Conservation (phyloP, 1,140 invertebrate genomes). For the Drosophila athabasca region DNA sequence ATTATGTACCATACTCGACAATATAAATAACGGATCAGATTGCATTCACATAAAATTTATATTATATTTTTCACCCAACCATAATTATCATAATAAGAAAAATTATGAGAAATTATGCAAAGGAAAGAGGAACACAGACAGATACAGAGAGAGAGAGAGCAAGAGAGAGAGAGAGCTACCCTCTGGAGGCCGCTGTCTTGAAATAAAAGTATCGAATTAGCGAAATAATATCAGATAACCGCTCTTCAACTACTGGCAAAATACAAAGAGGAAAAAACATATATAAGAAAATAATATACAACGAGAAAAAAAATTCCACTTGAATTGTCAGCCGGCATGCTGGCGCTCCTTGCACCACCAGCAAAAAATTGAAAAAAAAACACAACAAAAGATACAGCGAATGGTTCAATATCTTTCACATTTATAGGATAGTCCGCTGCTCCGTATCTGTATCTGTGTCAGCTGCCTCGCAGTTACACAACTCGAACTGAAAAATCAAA, state of each 20-base stretch:
- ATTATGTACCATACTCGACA: constrained; percentile 36
- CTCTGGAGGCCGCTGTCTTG: constrained; percentile 41
- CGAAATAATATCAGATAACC: constrained; percentile 81
- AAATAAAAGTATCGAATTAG: constrained; percentile 83
- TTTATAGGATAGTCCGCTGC: constrained; percentile 20
- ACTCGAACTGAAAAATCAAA: constrained; percentile 56
- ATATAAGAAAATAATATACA: constrained; percentile 26
- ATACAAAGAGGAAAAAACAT: constrained; percentile 28
- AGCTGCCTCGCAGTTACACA: constrained; percentile 43
- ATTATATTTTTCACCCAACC: constrained; percentile 54
- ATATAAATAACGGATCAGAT: constrained; percentile 78
- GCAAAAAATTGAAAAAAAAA: no score
- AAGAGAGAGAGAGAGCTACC: constrained; percentile 26
- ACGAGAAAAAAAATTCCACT: constrained; percentile 61
- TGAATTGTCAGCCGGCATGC: constrained; percentile 71
- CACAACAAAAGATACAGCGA: constrained; percentile 12
- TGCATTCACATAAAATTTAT: constrained; percentile 77
- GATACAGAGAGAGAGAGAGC: constrained; percentile 8
- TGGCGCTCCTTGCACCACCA: constrained; percentile 43
- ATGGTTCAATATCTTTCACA: constrained; percentile 39
- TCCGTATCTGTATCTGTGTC: constrained; percentile 55
- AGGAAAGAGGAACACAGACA: constrained; percentile 21
- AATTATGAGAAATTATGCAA: constrained; percentile 74
- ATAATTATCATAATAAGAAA: constrained; percentile 77
- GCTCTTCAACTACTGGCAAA: constrained; percentile 40